phyloP scores from a whole-genome alignment of 2,888 invertebrate genomes.

The Chymomyza procnemis region DNA sequence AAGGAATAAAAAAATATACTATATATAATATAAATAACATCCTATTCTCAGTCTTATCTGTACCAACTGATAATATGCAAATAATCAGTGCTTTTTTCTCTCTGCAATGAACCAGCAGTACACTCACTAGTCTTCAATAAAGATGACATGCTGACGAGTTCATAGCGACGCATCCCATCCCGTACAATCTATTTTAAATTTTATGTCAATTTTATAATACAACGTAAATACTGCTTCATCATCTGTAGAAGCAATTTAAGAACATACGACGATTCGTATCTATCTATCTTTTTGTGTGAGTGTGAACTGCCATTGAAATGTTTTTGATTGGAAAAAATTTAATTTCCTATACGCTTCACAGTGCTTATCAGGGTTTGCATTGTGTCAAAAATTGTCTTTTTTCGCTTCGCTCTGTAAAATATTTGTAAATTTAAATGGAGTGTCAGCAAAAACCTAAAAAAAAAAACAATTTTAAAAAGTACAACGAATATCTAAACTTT shows the following conservation, averaged over 20 bases:
- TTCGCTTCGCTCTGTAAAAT: conserved; percentile 22
- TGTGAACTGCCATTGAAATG: conserved; percentile 70
- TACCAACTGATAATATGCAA: no score
- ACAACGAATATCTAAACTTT: conserved; percentile 64
- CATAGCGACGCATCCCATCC: no score
- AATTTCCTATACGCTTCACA: conserved; percentile 75
- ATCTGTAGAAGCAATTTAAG: conserved; percentile 10
- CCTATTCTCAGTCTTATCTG: no score
- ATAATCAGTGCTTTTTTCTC: no score
- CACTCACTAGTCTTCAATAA: no score
- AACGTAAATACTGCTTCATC: background rate
- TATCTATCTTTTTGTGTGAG: conserved; percentile 6
- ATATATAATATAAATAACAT: no score
- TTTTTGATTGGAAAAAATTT: conserved; percentile 76
- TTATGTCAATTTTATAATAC: no score
- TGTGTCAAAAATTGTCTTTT: conserved; percentile 64
- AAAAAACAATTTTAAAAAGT: conserved; percentile 22
- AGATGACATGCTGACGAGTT: no score
- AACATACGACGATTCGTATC: background rate
- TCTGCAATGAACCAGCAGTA: no score
- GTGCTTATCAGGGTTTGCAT: conserved; percentile 60
- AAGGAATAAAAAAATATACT: no score
- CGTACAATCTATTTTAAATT: no score
- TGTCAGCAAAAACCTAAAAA: conserved; percentile 17
- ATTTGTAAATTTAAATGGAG: conserved; percentile 60